Evolutionary conservation across 2,888 invertebrate species (phyloP), one percentile per base, ranked within the genome.

Genomic region (Cryptus viduatorius): DNA sequence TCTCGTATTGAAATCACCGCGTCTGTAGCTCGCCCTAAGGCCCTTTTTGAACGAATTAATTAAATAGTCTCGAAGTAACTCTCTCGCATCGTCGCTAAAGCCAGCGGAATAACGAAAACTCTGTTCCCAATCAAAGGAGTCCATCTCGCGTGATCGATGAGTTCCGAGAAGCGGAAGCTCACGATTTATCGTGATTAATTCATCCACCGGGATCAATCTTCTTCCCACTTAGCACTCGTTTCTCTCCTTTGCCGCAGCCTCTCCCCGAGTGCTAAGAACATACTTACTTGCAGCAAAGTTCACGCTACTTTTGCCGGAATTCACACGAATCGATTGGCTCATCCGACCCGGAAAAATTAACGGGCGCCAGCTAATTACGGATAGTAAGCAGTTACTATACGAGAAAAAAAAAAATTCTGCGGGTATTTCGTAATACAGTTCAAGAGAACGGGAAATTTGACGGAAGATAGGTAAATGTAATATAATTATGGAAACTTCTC

Each of bases 81-180:
- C 73, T 31, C 31, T 4, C 29, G 29, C 46, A 7, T 44, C 56
- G 59, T 59, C 72, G 42, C 42, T 37, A 24, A 29, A 19, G 44
- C 44, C 29, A 14, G 83, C 78, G 50, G 83, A 83, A 88, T 88
- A 87, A 87, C 85, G 82, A 78, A 31, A n/a, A 82, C 79, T 80
- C 83, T 88, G 84, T 88, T 73, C 67, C 48, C 72, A 75, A 81
- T 88, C 77, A 24, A 71, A 19, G 76, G 61, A 71, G n/a, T 65
- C 69, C 59, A 65, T 84, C 76, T 86, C 19, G 48, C 46, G 61
- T 68, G 76, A 88, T 82, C 80, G 79, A 86, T 83, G 83, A 68
- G 73, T 88, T 87, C 88, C 85, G 78, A 87, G 88, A 88, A 82
- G 67, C 89, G 89, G 89, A 89, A 89, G 89, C 85, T 84, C 77